Conservation (phyloP, 2,797 vertebrate species). For the Pseudotriccus pelzelni region DNA sequence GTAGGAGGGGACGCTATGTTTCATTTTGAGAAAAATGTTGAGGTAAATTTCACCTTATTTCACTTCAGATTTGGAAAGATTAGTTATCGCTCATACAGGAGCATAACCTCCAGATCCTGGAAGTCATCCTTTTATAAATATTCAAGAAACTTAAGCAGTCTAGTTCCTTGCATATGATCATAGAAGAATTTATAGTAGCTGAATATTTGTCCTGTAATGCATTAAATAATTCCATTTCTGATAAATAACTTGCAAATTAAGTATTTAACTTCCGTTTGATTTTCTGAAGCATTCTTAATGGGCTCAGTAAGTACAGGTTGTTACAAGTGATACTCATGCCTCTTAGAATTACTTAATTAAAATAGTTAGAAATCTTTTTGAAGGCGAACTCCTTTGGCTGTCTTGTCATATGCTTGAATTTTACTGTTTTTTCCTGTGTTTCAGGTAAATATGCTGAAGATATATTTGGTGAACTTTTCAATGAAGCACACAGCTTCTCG, state of each 20-base stretch:
- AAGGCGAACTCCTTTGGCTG: neutral
- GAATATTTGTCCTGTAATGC: neutral
- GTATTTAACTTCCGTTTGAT: neutral
- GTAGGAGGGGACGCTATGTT: neutral
- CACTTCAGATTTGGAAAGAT: neutral
- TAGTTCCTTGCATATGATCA: neutral
- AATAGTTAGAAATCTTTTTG: neutral
- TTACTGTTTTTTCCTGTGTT: neutral
- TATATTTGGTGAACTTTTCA: constrained; percentile 97
- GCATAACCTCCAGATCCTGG: neutral
- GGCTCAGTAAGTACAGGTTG: neutral
- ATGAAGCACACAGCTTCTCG: constrained; percentile 97
- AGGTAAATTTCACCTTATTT: neutral
- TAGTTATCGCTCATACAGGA: neutral
- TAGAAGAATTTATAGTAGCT: neutral
- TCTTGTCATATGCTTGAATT: neutral
- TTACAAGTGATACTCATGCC: neutral
- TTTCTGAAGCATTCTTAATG: neutral
- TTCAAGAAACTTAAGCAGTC: neutral
- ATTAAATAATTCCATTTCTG: neutral
- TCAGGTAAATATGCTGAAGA: constrained; percentile 99
- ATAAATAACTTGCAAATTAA: neutral
- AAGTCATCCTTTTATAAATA: neutral
- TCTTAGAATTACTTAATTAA: neutral
- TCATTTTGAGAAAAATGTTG: neutral